A percentile compares a stretch with the other conserved stretches of the same genome.
phyloP scores from a whole-genome alignment of 2,113 vertebrate genomes.

The Zosterops borbonicus region DNA sequence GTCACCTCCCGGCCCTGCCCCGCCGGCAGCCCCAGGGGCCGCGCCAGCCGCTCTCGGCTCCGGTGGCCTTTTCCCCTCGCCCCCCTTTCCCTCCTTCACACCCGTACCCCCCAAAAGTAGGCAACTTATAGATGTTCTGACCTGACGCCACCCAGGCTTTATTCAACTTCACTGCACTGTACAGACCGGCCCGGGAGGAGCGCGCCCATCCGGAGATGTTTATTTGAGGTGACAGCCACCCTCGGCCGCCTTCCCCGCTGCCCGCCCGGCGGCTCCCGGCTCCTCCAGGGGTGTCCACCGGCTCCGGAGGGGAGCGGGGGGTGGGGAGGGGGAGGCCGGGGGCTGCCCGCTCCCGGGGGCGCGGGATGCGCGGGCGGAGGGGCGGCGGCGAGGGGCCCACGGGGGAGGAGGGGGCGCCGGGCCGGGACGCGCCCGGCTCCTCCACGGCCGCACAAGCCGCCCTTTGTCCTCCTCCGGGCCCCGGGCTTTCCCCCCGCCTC shows the following conservation, averaged over 20 bases:
- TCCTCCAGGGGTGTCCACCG: background rate
- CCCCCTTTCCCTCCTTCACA: background rate
- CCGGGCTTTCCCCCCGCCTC: conserved; percentile 35
- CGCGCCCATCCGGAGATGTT: conserved; percentile 32
- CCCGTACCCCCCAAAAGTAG: background rate
- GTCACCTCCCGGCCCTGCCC: background rate
- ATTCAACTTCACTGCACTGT: conserved; percentile 59
- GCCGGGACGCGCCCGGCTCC: conserved; percentile 45
- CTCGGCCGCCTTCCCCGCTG: background rate
- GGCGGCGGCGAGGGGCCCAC: background rate
- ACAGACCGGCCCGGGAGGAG: background rate
- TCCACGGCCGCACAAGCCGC: conserved; percentile 54
- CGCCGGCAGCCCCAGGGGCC: background rate
- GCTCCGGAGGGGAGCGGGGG: background rate
- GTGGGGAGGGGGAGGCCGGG: background rate
- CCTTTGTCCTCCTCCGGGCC: conserved; percentile 74
- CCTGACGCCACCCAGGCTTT: conserved; percentile 47
- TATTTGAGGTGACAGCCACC: conserved; percentile 44
- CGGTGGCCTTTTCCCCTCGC: background rate
- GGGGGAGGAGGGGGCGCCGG: background rate
- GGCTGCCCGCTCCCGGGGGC: background rate
- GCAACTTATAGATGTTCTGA: conserved; percentile 33
- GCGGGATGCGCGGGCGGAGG: background rate
- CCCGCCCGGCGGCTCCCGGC: background rate
- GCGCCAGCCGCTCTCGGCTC: too few relatives aligned